Evolutionary conservation across 2,888 invertebrate species (phyloP), one percentile per base, ranked within the genome.

Genomic region (Synergus japonicus): DNA sequence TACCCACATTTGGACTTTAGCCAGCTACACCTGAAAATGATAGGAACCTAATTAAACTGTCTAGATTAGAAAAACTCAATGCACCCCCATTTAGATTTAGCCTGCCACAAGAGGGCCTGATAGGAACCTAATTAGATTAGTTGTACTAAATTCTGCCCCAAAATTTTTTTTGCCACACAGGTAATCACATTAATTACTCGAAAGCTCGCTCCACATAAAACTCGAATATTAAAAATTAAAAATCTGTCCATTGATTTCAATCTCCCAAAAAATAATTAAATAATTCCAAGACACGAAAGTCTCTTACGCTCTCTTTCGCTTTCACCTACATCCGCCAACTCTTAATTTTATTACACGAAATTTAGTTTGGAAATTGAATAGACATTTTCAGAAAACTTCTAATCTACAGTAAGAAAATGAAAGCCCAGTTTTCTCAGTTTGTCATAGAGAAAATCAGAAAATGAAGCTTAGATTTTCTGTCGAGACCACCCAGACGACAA

Each of bases 401-500:
- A 9, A 54, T 54, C 3, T 22, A 12, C 1, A 60, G 12, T 12
- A 9, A 22, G 10, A 12, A 4, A 60, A 60, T 10, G 12, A 60
- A 60, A 60, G 18, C 4, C 22, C 10, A 60, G 13, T 22, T 60
- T 60, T 22, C 10, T 22, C 22, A 44, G 22, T 67, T 43, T 2
- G 18, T 0, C 12, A 41, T 37, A 10, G 29, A 73, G 54, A 54
- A 73, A 73, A 73, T 73, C 12, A 73, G 54, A 54, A 54, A 54
- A 54, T 73, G 37, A 49, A 73, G 73, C 49, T 73, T 54, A 73
- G 81, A 82, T 82, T 83, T 82, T 83, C 83, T 79, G 79, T 69
- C 77, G 29, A 79, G 84, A 83, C 83, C 82, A 85, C 83, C 82
- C 83, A 81, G 79, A 76, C 76, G 79, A 79, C 78, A 81, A 81